Percentiles rank a stretch among this genome's conserved stretches.
Conservation (phyloP, 1,140 invertebrate species). For the Drosophila kikkawai region DNA sequence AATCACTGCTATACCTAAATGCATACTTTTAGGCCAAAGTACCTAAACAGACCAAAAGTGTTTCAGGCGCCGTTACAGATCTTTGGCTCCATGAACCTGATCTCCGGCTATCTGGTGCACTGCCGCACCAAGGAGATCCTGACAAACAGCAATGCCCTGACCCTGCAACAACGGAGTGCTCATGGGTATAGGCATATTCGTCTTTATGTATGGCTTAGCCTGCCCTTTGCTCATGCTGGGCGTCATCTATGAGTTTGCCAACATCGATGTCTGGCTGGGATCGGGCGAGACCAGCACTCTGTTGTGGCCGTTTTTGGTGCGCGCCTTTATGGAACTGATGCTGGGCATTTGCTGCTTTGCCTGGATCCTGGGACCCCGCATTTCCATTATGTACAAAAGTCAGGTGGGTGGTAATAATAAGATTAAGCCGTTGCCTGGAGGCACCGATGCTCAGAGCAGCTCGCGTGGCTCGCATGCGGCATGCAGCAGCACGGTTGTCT, state of each 20-base stretch:
- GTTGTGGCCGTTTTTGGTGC: conserved; percentile 87
- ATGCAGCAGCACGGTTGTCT: conserved; percentile 64
- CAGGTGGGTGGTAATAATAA: conserved; percentile 73
- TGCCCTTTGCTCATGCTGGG: conserved; percentile 93
- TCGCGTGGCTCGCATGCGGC: conserved; percentile 66
- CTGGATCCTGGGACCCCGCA: conserved; percentile 92
- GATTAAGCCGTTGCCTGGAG: conserved; percentile 32
- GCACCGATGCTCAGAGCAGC: conserved; percentile 50
- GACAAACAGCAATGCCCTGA: conserved; percentile 60
- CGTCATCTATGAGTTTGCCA: conserved; percentile 95
- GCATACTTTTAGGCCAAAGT: too few species aligned
- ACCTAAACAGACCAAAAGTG: too few species aligned
- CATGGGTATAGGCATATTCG: conserved; percentile 92
- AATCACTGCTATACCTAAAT: too few species aligned
- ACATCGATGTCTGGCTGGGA: conserved; percentile 90
- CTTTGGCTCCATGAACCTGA: conserved; percentile 84
- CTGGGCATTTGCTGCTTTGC: conserved; percentile 92
- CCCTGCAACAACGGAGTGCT: conserved; percentile 50
- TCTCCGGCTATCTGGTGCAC: conserved; percentile 92
- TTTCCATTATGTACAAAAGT: conserved; percentile 87
- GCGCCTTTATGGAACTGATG: conserved; percentile 91
- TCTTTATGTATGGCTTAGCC: conserved; percentile 94
- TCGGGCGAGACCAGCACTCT: conserved; percentile 86
- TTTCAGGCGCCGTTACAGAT: too few species aligned
- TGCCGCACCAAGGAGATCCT: conserved; percentile 87